These are phyloP conservation scores for Argyresthia goedartella DNA, from an alignment of 2,888 invertebrate genomes.

Conservation along the genomic window DNA sequence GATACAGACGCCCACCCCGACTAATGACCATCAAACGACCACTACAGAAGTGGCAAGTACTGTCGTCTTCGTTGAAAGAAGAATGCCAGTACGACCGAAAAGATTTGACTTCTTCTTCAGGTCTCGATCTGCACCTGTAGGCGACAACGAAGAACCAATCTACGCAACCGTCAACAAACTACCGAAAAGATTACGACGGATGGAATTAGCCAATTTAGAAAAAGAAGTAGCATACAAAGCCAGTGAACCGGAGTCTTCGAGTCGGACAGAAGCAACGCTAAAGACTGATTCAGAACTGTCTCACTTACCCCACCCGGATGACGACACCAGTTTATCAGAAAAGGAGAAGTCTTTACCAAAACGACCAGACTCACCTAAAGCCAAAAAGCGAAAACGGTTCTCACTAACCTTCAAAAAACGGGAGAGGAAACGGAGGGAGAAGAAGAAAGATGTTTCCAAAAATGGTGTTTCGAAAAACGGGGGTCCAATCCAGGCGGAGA, in stretches of 20 bases:
- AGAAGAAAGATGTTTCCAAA: slow-evolving; percentile 46
- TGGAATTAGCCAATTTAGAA: slow-evolving; percentile 60
- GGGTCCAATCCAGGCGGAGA: slow-evolving; percentile 37
- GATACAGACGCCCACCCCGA: slow-evolving; percentile 38
- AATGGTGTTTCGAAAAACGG: slow-evolving; percentile 46
- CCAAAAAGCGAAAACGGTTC: slow-evolving; percentile 59
- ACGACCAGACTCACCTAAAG: slow-evolving; percentile 55
- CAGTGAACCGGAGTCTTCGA: slow-evolving; percentile 52
- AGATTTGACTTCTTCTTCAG: slow-evolving; percentile 63
- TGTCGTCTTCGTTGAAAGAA: slow-evolving; percentile 61
- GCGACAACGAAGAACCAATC: slow-evolving; percentile 60
- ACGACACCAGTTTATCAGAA: slow-evolving; percentile 60
- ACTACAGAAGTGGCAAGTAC: slow-evolving; percentile 67
- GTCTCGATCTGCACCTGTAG: slow-evolving; percentile 64
- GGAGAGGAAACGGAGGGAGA: slow-evolving; percentile 56
- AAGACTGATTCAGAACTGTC: slow-evolving; percentile 55
- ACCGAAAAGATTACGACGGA: slow-evolving; percentile 56
- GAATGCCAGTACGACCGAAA: slow-evolving; percentile 56
- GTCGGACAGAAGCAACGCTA: slow-evolving; percentile 47
- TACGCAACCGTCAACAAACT: slow-evolving; percentile 66
- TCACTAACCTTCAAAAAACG: slow-evolving; percentile 60
- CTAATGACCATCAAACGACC: slow-evolving; percentile 41
- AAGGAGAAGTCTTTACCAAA: slow-evolving; percentile 51
- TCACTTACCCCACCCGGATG: slow-evolving; percentile 47
- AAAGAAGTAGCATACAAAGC: slow-evolving; percentile 60